Percentiles rank a stretch among this genome's conserved stretches.
Evolutionary conservation across 2,113 vertebrate species (phyloP).

Genomic region (Lanius collurio): DNA sequence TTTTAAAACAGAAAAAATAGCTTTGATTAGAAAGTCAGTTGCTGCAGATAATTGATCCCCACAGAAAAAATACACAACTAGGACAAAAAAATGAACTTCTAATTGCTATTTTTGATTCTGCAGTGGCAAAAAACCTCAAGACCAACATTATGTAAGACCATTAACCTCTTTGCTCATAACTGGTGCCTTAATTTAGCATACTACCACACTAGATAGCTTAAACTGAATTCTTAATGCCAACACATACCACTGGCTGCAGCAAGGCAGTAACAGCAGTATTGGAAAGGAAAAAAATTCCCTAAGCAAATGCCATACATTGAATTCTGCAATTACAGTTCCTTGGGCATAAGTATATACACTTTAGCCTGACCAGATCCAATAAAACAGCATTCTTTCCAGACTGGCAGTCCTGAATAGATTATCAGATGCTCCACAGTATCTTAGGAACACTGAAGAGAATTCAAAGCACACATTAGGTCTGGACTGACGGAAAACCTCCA

Average conservation of each 20-base stretch:
- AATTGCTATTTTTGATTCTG: conserved; percentile 35
- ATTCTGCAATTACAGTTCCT: not conserved
- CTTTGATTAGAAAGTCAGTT: not conserved
- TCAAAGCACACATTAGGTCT: not conserved
- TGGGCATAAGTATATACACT: not conserved
- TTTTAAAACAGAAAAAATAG: not conserved
- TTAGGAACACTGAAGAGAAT: not conserved
- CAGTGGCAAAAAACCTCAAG: conserved; percentile 23
- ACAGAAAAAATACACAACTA: conserved; percentile 9
- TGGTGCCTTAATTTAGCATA: conserved; percentile 32
- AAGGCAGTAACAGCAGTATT: not conserved
- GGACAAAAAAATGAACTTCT: conserved; percentile 7
- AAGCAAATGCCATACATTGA: not conserved
- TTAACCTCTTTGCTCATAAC: conserved; percentile 21
- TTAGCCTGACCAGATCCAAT: not conserved
- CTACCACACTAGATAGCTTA: not conserved
- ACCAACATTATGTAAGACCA: conserved; percentile 3
- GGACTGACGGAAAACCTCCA: not conserved
- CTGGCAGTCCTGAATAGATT: not conserved
- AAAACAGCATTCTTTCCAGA: not conserved
- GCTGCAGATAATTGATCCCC: conserved; percentile 7
- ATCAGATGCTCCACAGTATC: not conserved
- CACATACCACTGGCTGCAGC: not conserved
- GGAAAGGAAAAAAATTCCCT: not conserved
- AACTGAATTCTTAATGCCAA: conserved; percentile 16